These are phyloP conservation scores for Enteromius afrohamiltoni DNA, from an alignment of 2,797 vertebrate species.

Conservation along the genomic window DNA sequence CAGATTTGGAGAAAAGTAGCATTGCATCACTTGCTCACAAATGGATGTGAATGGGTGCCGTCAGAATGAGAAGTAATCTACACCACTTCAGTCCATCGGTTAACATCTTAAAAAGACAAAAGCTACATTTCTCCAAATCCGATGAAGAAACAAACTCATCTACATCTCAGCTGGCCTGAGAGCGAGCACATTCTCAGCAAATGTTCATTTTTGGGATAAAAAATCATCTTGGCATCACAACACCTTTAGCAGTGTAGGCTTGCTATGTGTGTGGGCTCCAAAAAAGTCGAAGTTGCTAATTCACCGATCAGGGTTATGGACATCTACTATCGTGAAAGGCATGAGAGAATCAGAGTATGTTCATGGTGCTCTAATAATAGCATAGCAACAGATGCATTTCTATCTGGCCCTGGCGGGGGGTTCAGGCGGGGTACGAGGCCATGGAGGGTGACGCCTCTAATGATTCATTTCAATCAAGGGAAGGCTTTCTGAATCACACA, in stretches of 20 bases:
- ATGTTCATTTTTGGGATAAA: background rate
- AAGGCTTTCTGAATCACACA: constrained; percentile 57
- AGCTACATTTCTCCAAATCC: background rate
- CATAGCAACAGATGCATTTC: constrained; percentile 75
- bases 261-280: background rate
- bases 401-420: constrained; percentile 56
- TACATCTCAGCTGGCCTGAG: background rate
- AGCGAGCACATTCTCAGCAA: background rate
- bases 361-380: constrained; percentile 78
- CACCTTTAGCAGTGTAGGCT: background rate
- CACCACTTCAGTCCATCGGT: too few species aligned
- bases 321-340: constrained; percentile 64
- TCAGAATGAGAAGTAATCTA: background rate
- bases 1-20: background rate
- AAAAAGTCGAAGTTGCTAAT: constrained; percentile 59
- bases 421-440: constrained; percentile 53
- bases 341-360: constrained; percentile 74
- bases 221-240: background rate
- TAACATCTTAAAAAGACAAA: too few species aligned
- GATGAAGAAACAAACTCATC: background rate
- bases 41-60: background rate
- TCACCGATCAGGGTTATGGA: constrained; percentile 68
- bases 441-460: constrained; percentile 64
- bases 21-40: background rate
- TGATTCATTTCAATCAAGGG: constrained; percentile 61